Base-by-base conservation (phyloP, 2,888 invertebrate genomes). In the Sphaerophoria taeniata region DNA sequence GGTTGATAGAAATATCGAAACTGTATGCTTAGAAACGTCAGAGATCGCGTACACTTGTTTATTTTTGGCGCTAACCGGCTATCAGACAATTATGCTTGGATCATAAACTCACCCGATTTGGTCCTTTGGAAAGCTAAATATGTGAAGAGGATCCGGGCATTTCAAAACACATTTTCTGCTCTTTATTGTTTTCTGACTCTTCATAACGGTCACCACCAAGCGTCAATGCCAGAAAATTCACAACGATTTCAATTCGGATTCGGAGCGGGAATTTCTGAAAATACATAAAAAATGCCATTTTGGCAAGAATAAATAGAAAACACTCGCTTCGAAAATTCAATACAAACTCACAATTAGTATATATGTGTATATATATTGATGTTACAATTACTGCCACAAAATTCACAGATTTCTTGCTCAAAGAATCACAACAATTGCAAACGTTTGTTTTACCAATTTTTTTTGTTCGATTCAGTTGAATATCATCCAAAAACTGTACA, bases 111-210 rank as follows among this genome's bases (percentile, higher is more conserved):
- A 84, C 83, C 83, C 55, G 14, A 75, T n/a, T 43, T 71, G 71
- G 67, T 84, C 83, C 45, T 67, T 75, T 4, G 83, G 83, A 49
- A 84, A 84, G 0, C 11, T 24, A 75, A 61, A 74, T 49, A 71
- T 67, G 24, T 33, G 49, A 11, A 1, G 45, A 7, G 16, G 24
- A 39, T 33, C 39, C 0, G n/a, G 2, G 43, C 83, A 79, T 16
- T 75, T 74, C 6, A 84, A n/a, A 3, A 84, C 49, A 51, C 83
- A 84, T 11, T 2, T 24, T 45, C 75, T 47, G 33, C 0, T 33
- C n/a, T n/a, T n/a, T n/a, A n/a, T 33, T 33, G 11, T 11, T 6
- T 6, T 61, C 12, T 7, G 16, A 53, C 12, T 14, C 31, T 24
- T 1, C 53, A 31, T 63, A n/a, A 34, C 43, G n/a, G 39, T 5